Base-by-base conservation (phyloP, 2,888 invertebrate species). In the Periphyllus acericola region DNA sequence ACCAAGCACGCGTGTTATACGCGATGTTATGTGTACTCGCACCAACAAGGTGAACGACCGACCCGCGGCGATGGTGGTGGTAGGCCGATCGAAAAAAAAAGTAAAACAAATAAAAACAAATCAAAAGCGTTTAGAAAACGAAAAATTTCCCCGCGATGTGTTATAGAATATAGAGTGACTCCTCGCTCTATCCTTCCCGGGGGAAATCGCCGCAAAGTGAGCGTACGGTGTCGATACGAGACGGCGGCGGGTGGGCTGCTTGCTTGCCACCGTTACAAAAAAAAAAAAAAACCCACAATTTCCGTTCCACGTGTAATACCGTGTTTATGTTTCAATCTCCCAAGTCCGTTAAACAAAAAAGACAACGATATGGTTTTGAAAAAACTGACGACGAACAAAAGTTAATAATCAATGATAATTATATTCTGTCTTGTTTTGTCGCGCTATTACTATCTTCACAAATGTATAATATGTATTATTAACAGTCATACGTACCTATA, bases 21-120 rank as follows among this genome's bases (percentile, higher is more conserved):
- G 55, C 17, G 34, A 19, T 71, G 82, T 52, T 76, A 29, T 32
- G 71, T 72, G 32, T 14, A 52, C 46, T 46, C 14, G n/a, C 6
- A n/a, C 68, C 60, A 29, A 83, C 29, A 29, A 83, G 83, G 75
- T 83, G 83, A 83, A 83, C 83, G 83, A 75, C 83, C 83, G 74
- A 29, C 3, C 40, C 71, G 71, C 29, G 60, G 40, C 40, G 29
- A 71, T 46, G 46, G 68, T 80, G 80, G n/a, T 71, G 32, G 29
- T 34, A 72, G 60, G 25, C 74, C 71, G 34, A 83, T 74, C 55
- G 52, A 55, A 32, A 34, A 79, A 34, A 40, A 14, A 40, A 80
- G 0, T 60, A 36, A 46, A 60, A 75, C n/a, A 72, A 29, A 46
- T 8, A 46, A 75, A 60, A 60, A 40, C 36, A 75, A 74, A 83